A percentile compares a stretch with the other conserved stretches of the same genome.
These are phyloP conservation scores for Auanema freiburgensis DNA, from an alignment of 2,888 invertebrate genomes.

Conservation along the genomic window DNA sequence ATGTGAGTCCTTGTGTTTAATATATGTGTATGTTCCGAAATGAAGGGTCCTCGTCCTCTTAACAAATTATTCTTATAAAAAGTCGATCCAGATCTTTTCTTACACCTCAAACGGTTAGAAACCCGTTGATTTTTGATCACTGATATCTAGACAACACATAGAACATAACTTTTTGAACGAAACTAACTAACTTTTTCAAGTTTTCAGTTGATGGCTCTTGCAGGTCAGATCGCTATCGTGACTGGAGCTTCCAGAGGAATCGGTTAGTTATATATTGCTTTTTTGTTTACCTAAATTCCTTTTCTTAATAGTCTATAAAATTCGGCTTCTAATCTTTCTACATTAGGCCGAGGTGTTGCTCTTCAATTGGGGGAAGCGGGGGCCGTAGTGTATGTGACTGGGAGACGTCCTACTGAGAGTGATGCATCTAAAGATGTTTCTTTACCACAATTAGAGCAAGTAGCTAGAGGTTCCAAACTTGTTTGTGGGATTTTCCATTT, in stretches of 20 bases:
- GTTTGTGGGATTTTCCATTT: not conserved
- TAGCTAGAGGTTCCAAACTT: conserved; percentile 43
- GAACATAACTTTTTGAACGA: too few relatives aligned
- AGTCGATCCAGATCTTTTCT: too few relatives aligned
- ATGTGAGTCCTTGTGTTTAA: too few relatives aligned
- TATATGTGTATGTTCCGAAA: too few relatives aligned
- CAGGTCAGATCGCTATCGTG: conserved; percentile 18
- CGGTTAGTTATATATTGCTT: conserved; percentile 9
- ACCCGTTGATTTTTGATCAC: too few relatives aligned
- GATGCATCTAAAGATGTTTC: conserved; percentile 15
- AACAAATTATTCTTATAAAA: too few relatives aligned
- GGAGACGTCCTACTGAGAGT: conserved; percentile 30
- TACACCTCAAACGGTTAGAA: too few relatives aligned
- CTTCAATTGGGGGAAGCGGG: conserved; percentile 49
- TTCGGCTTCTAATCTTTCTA: not conserved
- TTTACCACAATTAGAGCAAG: conserved; percentile 50
- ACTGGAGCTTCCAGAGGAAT: conserved; percentile 25
- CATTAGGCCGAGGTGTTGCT: conserved; percentile 43
- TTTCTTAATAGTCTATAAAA: too few relatives aligned
- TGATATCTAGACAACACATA: too few relatives aligned
- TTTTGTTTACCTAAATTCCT: too few relatives aligned
- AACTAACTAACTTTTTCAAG: not conserved
- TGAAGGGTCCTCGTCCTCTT: too few relatives aligned
- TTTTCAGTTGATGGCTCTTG: conserved; percentile 10
- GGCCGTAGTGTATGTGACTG: conserved; percentile 50